Percentiles rank a stretch among this genome's conserved stretches.
phyloP scores from a whole-genome alignment of 2,797 vertebrate genomes.

The Mormyrops boulengeri region DNA sequence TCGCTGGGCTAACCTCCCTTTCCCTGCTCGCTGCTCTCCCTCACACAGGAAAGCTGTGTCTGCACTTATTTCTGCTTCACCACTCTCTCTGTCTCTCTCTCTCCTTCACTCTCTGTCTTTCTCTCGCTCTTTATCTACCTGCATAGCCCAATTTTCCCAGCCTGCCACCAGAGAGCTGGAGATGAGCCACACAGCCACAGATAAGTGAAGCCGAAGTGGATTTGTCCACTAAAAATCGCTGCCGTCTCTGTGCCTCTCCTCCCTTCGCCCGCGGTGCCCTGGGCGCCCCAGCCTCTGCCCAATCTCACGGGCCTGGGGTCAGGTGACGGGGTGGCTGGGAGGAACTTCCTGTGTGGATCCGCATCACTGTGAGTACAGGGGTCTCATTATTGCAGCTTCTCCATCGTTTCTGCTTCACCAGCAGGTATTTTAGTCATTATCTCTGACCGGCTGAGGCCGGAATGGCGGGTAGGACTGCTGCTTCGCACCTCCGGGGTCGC shows the following conservation, averaged over 20 bases:
- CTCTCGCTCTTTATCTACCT: not conserved
- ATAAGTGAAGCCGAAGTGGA: not conserved
- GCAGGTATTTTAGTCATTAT: not conserved
- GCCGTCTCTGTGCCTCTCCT: not conserved
- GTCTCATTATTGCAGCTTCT: slow-evolving; percentile 3
- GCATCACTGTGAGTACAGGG: slow-evolving; percentile 6
- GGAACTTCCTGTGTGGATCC: not conserved
- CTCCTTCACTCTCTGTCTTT: not conserved
- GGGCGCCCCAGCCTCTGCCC: not conserved
- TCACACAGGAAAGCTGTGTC: not conserved
- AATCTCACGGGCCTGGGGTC: not conserved
- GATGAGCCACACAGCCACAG: not conserved
- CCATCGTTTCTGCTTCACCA: slow-evolving; percentile 5
- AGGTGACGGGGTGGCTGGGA: not conserved
- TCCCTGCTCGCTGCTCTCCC: not conserved
- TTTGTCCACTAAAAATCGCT: not conserved
- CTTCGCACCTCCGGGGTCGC: not conserved
- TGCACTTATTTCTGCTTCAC: not conserved
- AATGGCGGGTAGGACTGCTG: not conserved
- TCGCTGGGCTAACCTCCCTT: not conserved
- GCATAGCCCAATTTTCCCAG: not conserved
- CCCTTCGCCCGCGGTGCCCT: not conserved
- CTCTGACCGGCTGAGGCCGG: not conserved
- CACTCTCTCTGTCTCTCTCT: not conserved
- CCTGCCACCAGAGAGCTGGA: not conserved